Conservation (phyloP, 2,113 vertebrate species). For the Sphyrna mokarran region DNA sequence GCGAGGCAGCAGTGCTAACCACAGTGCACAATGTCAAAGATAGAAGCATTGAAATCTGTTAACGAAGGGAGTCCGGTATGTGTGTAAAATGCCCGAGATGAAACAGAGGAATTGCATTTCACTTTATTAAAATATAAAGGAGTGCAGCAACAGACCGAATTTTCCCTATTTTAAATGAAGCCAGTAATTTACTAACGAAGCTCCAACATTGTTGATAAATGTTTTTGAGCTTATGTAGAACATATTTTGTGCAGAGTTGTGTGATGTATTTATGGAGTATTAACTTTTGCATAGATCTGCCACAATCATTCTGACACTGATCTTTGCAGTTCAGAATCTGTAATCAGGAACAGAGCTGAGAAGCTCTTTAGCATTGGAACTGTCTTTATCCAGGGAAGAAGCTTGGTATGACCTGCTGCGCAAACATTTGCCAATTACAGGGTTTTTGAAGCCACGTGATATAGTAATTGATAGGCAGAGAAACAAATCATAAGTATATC, state of each 20-base stretch:
- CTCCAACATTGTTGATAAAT: neutral
- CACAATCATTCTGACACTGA: neutral
- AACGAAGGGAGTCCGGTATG: neutral
- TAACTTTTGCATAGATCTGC: slow-evolving; percentile 29
- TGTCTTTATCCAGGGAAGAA: neutral
- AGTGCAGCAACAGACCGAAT: neutral
- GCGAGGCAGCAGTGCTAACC: no score
- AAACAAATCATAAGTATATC: slow-evolving; percentile 4
- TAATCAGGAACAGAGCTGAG: slow-evolving; percentile 5
- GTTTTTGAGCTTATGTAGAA: neutral
- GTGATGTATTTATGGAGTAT: neutral
- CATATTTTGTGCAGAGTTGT: neutral
- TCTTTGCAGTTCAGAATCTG: neutral
- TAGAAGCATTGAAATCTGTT: neutral
- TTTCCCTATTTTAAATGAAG: neutral
- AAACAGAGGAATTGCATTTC: neutral
- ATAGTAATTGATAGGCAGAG: slow-evolving; percentile 6
- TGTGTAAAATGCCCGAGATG: neutral
- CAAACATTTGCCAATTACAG: neutral
- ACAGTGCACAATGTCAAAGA: no score
- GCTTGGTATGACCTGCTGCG: neutral
- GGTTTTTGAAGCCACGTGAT: neutral
- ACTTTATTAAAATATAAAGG: neutral
- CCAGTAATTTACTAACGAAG: neutral
- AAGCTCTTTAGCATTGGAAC: neutral